Base-by-base conservation (phyloP, 1,140 invertebrate species). In the Nebria ingens region DNA sequence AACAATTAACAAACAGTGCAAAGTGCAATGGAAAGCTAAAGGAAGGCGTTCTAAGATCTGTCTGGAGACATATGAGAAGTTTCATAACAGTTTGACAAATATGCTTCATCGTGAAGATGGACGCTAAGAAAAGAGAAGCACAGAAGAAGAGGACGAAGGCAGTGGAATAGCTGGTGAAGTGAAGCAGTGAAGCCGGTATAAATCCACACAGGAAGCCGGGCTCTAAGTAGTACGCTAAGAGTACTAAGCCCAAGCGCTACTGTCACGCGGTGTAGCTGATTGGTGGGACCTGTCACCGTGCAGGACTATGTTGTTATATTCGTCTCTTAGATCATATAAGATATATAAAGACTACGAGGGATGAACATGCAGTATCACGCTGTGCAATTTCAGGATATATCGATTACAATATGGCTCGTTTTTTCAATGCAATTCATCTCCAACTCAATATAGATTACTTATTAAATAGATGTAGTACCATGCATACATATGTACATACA, bases 211-310 rank as follows among this genome's bases (percentile, higher is more conserved):
- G 40, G 40, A 45, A 45, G 40, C 40, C 40, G 15, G 40, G 6
- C n/a, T 34, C 15, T 45, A 45, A 45, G 40, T 45, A 45, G 40
- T 45, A 17, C 40, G 40, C 40, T 45, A 45, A 45, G 40, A 45
- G 40, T 12, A 45, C 9, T 45, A 45, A 45, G 40, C 40, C 40
- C 17, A n/a, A n/a, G n/a, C n/a, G 40, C n/a, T 17, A 17, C 40
- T 45, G 40, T 45, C 40, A 45, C 40, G 15, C 40, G 6, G 40
- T 17, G 40, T 12, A 45, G 40, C 40, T 45, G 40, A 45, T 45
- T 45, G 40, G 40, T 45, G 40, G 15, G 40, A 6, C 40, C 15
- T 45, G 40, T 45, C 40, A 45, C 40, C 40, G 40, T 12, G 40
- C 9, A 17, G n/a, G n/a, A n/a, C n/a, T n/a, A 45, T 45, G 40